Conservation (phyloP, 2,797 vertebrate species). For the Cynodonichthys magdalenae region DNA sequence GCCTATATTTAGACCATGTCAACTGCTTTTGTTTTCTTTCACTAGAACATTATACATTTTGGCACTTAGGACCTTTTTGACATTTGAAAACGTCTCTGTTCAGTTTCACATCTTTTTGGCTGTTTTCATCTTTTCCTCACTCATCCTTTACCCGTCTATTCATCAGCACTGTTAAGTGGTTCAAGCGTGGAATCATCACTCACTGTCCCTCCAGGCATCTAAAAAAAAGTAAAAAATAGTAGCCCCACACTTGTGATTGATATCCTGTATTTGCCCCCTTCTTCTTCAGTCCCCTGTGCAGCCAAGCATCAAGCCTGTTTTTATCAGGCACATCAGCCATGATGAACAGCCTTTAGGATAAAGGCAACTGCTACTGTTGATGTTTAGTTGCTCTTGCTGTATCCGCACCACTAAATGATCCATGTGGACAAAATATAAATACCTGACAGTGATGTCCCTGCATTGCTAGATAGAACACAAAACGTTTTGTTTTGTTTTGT, state of each 20-base stretch:
- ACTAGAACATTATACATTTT: constrained; percentile 4
- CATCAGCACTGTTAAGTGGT: constrained; percentile 35
- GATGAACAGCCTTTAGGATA: constrained; percentile 15
- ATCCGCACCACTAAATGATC: background rate
- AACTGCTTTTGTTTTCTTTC: constrained; percentile 20
- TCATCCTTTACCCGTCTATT: constrained; percentile 1
- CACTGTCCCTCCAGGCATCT: constrained; percentile 27
- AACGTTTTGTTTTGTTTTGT: background rate
- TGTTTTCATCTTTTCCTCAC: background rate
- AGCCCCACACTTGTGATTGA: constrained; percentile 44
- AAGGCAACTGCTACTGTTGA: constrained; percentile 7
- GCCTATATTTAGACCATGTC: constrained; percentile 14
- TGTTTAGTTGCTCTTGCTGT: constrained; percentile 1
- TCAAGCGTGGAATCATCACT: constrained; percentile 43
- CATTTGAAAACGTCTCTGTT: background rate
- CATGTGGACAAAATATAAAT: background rate
- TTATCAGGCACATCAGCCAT: constrained; percentile 26
- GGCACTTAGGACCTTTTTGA: background rate
- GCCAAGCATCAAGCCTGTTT: constrained; percentile 29
- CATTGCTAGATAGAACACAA: background rate
- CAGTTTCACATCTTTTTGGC: background rate
- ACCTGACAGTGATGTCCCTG: background rate
- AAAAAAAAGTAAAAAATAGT: constrained; percentile 26
- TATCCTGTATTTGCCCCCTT: constrained; percentile 30
- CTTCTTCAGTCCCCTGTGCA: constrained; percentile 5